Conservation (phyloP, 2,888 invertebrate genomes). For the Thereva unica region DNA sequence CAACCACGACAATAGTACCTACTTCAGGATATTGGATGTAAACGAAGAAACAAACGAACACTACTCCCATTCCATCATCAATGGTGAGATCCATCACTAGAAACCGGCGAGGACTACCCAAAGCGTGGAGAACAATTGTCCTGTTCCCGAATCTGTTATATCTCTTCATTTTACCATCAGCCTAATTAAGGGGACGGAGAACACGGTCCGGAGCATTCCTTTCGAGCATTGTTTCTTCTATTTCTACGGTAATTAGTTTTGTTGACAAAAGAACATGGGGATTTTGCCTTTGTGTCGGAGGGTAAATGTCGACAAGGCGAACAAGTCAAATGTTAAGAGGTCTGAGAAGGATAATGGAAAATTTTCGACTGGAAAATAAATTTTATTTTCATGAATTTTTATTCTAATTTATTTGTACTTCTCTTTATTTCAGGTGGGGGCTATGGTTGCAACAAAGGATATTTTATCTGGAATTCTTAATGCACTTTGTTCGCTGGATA, state of each 20-base stretch:
- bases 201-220: constrained; percentile 2
- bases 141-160: constrained; percentile 1
- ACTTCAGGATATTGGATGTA: too few species aligned
- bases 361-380: too few species aligned
- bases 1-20: too few species aligned
- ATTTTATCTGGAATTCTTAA: too few species aligned
- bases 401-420: too few species aligned
- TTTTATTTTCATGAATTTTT: too few species aligned
- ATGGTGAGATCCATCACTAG: too few species aligned
- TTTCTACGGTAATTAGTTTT: constrained; percentile 35
- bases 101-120: not conserved
- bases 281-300: constrained; percentile 22
- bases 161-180: not conserved
- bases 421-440: too few species aligned
- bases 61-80: too few species aligned
- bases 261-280: constrained; percentile 24
- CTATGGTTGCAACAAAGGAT: too few species aligned
- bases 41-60: too few species aligned
- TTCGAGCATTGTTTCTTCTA: constrained; percentile 25
- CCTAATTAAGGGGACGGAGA: constrained; percentile 28
- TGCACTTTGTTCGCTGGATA: too few species aligned
- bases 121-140: constrained; percentile 6
- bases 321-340: constrained; percentile 10
- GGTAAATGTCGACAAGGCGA: constrained; percentile 31
- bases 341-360: constrained; percentile 5